These are phyloP conservation scores for Folsomia manolachei DNA, from an alignment of 2,888 invertebrate genomes.

Conservation along the genomic window DNA sequence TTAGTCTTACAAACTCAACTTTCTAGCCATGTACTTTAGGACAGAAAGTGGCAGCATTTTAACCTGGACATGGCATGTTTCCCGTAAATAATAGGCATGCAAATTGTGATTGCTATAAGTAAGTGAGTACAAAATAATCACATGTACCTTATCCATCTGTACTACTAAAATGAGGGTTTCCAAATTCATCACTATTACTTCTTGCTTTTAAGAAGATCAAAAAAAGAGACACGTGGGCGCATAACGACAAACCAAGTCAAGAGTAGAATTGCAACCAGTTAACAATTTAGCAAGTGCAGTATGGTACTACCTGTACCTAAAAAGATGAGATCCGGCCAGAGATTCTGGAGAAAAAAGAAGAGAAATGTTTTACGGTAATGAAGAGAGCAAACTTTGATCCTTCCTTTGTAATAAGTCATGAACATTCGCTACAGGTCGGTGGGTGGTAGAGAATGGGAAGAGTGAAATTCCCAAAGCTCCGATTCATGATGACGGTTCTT, in stretches of 20 bases:
- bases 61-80: too few species aligned
- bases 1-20: too few species aligned
- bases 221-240: too few species aligned
- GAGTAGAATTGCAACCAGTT: neutral
- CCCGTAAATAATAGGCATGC: too few species aligned
- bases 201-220: neutral
- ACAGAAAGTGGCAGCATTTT: too few species aligned
- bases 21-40: too few species aligned
- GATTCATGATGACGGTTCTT: neutral
- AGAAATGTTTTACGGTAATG: neutral
- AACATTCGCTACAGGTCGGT: constrained; percentile 6
- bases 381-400: constrained; percentile 3
- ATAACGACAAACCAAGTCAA: neutral
- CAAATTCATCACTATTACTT: neutral
- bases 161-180: too few species aligned
- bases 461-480: neutral
- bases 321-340: neutral
- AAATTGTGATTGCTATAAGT: too few species aligned
- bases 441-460: too few species aligned
- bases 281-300: neutral
- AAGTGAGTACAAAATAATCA: too few species aligned
- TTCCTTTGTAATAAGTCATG: neutral
- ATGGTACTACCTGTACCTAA: neutral
- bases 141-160: too few species aligned
- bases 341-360: too few species aligned